Evolutionary conservation across 1,140 invertebrate genomes (phyloP).

Genomic region (Anastrepha obliqua): DNA sequence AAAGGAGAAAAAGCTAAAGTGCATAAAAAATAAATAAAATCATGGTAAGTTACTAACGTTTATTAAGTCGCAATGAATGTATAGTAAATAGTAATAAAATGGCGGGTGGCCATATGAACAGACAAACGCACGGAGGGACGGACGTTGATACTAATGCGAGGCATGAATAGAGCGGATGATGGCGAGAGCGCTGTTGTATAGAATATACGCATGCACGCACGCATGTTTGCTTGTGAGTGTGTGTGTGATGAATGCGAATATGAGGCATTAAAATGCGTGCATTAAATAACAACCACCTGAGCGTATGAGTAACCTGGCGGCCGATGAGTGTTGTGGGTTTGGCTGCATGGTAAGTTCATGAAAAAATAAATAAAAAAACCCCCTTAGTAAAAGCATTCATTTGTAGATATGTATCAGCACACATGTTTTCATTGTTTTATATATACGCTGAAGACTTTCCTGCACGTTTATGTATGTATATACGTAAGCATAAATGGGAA

Average conservation of each 20-base stretch:
- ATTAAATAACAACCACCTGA: conserved; percentile 12
- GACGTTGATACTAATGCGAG: neutral
- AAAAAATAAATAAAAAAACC: neutral
- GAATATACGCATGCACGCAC: neutral
- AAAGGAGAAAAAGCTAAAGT: neutral
- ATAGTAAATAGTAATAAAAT: neutral
- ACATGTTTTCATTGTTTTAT: no score
- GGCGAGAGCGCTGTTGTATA: neutral
- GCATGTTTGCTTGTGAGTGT: neutral
- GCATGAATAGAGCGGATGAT: neutral
- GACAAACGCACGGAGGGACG: neutral
- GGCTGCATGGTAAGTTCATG: neutral
- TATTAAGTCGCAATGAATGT: conserved; percentile 50
- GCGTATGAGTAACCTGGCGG: conserved; percentile 4
- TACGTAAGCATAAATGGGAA: neutral
- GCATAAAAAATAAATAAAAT: conserved; percentile 46
- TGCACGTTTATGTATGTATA: neutral
- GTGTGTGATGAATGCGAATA: conserved; percentile 25
- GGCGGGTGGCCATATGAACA: neutral
- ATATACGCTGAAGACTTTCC: no score
- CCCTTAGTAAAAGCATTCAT: neutral
- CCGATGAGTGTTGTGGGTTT: neutral
- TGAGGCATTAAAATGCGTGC: conserved; percentile 34
- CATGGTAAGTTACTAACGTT: conserved; percentile 30
- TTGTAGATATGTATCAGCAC: neutral